Base-by-base conservation (phyloP, 2,113 vertebrate genomes). In the Etheostoma spectabile region DNA sequence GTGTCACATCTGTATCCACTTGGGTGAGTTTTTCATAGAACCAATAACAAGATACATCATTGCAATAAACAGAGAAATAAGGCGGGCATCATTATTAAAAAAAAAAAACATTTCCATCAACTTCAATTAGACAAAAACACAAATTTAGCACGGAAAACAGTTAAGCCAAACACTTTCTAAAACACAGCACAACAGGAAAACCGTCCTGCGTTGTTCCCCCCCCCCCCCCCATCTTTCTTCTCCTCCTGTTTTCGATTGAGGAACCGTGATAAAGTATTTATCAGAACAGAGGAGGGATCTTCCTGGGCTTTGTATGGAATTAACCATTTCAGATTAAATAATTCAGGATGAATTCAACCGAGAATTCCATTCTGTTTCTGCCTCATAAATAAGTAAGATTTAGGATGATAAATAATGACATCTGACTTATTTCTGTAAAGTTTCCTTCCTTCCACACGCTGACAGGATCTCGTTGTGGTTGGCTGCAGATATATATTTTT, bases 331-430 rank as follows among this genome's bases (percentile, higher is more conserved):
- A 83, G 73, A 78, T 86, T 96, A 91, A 96, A 95, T 95, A 93
- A 95, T 96, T 95, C 85, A 95, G 80, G 74, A 89, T 46, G 89
- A 93, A 95, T 93, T 94, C 95, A 93, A 91, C 88, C 78, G 92
- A 94, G 94, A 93, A 94, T 94, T 95, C 91, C 89, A 91, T 95
- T 95, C 93, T 95, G 91, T 93, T 94, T 93, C 91, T 77, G 90
- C 87, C 79, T 93, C 90, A 95, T 95, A 93, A 95, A 95, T 95
- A 95, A 95, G 79, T 95, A 46, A 95, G 66, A 72, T 88, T 85
- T 85, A 79, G 87, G 82, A 92, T 95, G 93, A 95, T 95, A 95
- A 95, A 95, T 95, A 94, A 95, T 94, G 93, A 93, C 93, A 94
- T 94, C 89, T 92, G 88, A 90, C 90, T 90, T 91, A 80, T 86